phyloP scores from a whole-genome alignment of 2,797 vertebrate species.

The Pipistrellus pygmaeus region DNA sequence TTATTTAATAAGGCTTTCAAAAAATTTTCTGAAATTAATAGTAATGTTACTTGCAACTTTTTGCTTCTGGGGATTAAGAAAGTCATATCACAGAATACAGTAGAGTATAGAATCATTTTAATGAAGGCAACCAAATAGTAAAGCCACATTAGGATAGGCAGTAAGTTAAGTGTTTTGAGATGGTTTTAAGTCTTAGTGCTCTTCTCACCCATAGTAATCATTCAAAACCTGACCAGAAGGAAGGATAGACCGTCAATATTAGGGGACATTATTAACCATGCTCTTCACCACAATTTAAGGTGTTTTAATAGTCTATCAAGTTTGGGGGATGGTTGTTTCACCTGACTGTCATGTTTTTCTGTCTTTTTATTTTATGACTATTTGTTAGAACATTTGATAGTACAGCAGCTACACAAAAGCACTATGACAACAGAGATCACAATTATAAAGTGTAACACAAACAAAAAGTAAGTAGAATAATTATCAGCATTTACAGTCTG shows the following conservation, averaged over 20 bases:
- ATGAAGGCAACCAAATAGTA: neutral
- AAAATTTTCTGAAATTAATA: neutral
- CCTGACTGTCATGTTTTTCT: neutral
- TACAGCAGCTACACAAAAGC: neutral
- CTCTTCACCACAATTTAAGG: neutral
- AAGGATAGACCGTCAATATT: rapidly evolving
- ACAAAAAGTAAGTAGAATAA: neutral
- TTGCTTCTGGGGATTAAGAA: neutral
- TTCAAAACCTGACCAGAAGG: neutral
- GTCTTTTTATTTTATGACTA: neutral
- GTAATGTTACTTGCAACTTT: neutral
- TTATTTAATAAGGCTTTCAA: neutral
- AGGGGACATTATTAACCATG: neutral
- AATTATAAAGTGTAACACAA: neutral
- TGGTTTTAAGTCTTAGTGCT: neutral
- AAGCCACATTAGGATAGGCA: neutral
- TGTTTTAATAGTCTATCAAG: rapidly evolving
- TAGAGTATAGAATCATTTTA: neutral
- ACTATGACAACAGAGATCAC: neutral
- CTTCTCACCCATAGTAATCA: neutral
- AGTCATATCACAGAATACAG: neutral
- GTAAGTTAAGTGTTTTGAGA: neutral
- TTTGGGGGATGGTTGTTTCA: neutral
- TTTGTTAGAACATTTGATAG: neutral
- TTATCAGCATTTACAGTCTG: neutral